Base-by-base conservation (phyloP, 1,140 invertebrate species). In the Cotesia chilonis region DNA sequence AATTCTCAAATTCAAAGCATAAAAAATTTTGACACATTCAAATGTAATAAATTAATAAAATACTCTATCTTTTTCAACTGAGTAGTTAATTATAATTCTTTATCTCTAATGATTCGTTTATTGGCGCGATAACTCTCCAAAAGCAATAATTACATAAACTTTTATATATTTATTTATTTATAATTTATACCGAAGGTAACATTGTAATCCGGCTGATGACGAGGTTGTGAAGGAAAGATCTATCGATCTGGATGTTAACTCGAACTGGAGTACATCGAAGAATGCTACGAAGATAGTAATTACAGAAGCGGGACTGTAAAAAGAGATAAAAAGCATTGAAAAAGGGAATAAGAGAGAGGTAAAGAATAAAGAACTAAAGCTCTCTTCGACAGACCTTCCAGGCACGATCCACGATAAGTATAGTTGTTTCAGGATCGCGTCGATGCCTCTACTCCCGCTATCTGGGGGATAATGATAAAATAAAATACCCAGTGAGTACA, bases 381-480 rank as follows among this genome's bases (percentile, higher is more conserved):
- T 47, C 41, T 47, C 71, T 81, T 78, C 76, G 77, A 74, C 80
- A 81, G 79, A 83, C 77, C 84, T 86, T 79, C 82, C 75, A 85
- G 84, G 84, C 84, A 85, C 83, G 84, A 86, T 86, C 81, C 71
- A 74, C 82, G 84, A 85, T 86, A 86, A 86, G 84, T 86, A 85
- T 86, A 85, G 84, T 84, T 82, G 83, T 85, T 86, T 83, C 82
- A 81, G 80, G 73, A 83, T 84, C 80, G 79, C 78, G 78, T 82
- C 80, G 78, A 82, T 80, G 79, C 80, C 78, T 80, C 69, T 77
- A 83, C 83, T 84, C 83, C 79, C 80, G 81, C 82, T 85, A 84
- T 85, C 79, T 82, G 77, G 28, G 28, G 28, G 28, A 28, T 28
- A 80, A 77, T 81, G 79, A 80, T 77, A 78, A 78, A 81, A 85